These are phyloP conservation scores for Cygnus atratus DNA, from an alignment of 2,113 vertebrate species.

Conservation along the genomic window DNA sequence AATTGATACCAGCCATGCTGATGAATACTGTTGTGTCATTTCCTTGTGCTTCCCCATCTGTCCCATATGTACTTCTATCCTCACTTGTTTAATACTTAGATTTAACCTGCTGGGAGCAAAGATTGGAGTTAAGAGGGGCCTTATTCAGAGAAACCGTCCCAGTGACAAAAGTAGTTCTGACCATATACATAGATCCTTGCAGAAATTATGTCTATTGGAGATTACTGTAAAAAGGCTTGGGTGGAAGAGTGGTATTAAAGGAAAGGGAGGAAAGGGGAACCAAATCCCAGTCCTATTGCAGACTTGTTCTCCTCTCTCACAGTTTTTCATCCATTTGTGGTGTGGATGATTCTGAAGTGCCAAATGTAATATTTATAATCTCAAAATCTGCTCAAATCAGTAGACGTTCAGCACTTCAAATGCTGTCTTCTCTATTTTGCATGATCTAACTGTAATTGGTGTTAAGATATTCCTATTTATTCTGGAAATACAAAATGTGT, in stretches of 20 bases:
- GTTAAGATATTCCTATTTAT: conserved; percentile 57
- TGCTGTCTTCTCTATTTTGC: not conserved
- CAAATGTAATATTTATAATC: conserved; percentile 38
- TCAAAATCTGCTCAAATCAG: not conserved
- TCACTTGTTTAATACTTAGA: not conserved
- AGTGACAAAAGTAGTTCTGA: not conserved
- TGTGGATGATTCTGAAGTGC: not conserved
- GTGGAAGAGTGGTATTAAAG: not conserved
- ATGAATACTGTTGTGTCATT: not conserved
- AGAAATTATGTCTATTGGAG: not conserved
- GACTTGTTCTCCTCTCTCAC: not conserved
- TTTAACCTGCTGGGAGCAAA: not conserved
- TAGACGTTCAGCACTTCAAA: not conserved
- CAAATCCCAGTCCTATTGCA: not conserved
- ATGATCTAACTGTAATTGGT: not conserved
- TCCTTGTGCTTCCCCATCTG: not conserved
- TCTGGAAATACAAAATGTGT: conserved; percentile 53
- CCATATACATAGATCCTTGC: not conserved
- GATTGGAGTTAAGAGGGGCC: not conserved
- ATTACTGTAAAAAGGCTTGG: not conserved
- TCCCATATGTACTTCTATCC: not conserved
- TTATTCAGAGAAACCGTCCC: not conserved
- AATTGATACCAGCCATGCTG: not conserved
- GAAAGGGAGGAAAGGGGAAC: not conserved
- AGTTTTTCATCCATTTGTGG: conserved; percentile 2